phyloP scores from a whole-genome alignment of 2,113 vertebrate genomes.

The Alethe diademata region DNA sequence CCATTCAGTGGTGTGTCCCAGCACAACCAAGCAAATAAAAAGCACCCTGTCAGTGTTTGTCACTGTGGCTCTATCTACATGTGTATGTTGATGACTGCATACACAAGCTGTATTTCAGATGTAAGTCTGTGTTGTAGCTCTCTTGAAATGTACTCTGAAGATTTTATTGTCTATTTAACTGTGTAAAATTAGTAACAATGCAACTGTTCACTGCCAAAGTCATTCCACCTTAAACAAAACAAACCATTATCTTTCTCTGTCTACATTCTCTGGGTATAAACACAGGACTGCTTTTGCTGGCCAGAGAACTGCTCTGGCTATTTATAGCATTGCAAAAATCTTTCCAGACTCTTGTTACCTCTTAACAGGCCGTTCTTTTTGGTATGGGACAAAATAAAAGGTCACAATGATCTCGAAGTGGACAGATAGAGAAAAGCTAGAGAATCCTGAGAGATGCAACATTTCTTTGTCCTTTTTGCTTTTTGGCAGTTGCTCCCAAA shows the following conservation, averaged over 20 bases:
- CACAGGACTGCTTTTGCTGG: background rate
- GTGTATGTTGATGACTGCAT: background rate
- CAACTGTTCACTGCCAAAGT: background rate
- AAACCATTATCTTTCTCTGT: background rate
- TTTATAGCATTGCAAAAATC: background rate
- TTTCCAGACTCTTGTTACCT: background rate
- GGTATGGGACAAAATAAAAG: background rate
- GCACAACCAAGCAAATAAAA: background rate
- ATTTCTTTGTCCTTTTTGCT: background rate
- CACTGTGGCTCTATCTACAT: rapidly evolving
- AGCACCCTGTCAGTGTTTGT: background rate
- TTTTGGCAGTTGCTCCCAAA: background rate
- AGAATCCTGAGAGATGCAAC: background rate
- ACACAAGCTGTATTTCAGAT: background rate
- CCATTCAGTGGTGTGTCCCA: background rate
- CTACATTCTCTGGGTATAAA: background rate
- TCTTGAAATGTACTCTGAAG: background rate
- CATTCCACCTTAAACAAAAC: conserved; percentile 32
- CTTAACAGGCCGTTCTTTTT: background rate
- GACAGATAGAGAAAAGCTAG: background rate
- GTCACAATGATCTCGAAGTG: background rate
- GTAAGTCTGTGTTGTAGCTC: background rate
- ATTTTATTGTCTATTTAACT: background rate
- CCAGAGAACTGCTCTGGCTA: background rate
- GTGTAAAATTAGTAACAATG: background rate